These are phyloP conservation scores for Leptarthrus brevirostris DNA, from an alignment of 2,888 invertebrate species.

Conservation along the genomic window DNA sequence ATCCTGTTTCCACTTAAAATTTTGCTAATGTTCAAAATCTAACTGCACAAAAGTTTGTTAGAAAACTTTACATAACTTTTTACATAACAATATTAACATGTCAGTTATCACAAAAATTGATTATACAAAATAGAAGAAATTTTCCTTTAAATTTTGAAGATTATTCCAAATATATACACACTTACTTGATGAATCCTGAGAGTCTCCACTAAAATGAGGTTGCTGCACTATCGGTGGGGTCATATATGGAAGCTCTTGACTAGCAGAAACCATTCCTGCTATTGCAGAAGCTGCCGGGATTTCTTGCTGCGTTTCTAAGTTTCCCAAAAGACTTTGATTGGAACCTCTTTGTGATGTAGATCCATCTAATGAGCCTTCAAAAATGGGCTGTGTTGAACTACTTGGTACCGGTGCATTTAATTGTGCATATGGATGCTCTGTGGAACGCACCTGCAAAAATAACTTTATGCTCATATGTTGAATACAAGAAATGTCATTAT, in stretches of 20 bases:
- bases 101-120: too few relatives aligned
- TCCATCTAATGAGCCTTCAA: constrained; percentile 33
- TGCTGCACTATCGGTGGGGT: constrained; percentile 79
- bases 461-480: too few relatives aligned
- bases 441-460: constrained; percentile 62
- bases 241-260: constrained; percentile 89
- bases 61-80: too few relatives aligned
- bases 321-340: constrained; percentile 53
- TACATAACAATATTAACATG: too few relatives aligned
- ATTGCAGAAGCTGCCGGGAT: constrained; percentile 90
- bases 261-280: constrained; percentile 85
- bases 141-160: too few relatives aligned
- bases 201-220: constrained; percentile 88
- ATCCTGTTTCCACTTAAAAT: too few relatives aligned
- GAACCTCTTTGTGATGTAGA: constrained; percentile 52
- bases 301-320: constrained; percentile 48
- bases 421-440: constrained; percentile 67
- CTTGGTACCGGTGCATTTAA: constrained; percentile 63
- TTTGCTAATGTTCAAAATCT: too few relatives aligned
- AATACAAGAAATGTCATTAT: too few relatives aligned
- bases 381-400: constrained; percentile 28
- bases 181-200: constrained; percentile 87
- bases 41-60: too few relatives aligned
- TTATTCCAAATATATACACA: too few relatives aligned
- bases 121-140: too few relatives aligned